A percentile compares a stretch with the other conserved stretches of the same genome.
phyloP scores from a whole-genome alignment of 2,888 invertebrate genomes.

The Terebella lapidaria region DNA sequence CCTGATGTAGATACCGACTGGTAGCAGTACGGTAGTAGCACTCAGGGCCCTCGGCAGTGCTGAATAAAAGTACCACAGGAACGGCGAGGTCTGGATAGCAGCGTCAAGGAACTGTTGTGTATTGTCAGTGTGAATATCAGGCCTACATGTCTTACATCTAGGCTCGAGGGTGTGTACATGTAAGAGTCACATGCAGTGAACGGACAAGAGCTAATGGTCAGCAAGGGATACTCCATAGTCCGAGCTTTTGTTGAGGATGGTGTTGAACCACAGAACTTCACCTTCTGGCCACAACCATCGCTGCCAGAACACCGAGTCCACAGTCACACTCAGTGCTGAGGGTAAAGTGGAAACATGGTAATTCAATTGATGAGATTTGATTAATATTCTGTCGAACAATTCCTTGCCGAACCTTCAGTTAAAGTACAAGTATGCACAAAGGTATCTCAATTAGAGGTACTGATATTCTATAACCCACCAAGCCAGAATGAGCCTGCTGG shows the following conservation, averaged over 20 bases:
- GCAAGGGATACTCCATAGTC: conserved; percentile 94
- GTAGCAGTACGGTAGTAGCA: conserved; percentile 69
- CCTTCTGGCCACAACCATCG: conserved; percentile 91
- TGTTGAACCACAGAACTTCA: conserved; percentile 94
- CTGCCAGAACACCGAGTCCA: conserved; percentile 93
- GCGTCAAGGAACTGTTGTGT: conserved; percentile 7
- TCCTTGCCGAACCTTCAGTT: too few relatives aligned
- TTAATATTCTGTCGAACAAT: too few relatives aligned
- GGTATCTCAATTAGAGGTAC: too few relatives aligned
- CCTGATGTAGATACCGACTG: conserved; percentile 59
- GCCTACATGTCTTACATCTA: too few relatives aligned
- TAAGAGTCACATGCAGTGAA: too few relatives aligned
- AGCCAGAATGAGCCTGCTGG: conserved; percentile 47
- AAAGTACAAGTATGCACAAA: too few relatives aligned
- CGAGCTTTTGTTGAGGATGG: conserved; percentile 86
- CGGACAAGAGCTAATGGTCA: too few relatives aligned
- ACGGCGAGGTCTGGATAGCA: conserved; percentile 61
- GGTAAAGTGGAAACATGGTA: conserved; percentile 3
- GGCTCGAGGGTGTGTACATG: too few relatives aligned
- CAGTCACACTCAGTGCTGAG: conserved; percentile 39
- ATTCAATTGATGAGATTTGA: too few relatives aligned
- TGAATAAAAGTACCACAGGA: conserved; percentile 97
- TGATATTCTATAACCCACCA: too few relatives aligned
- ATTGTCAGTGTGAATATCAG: background rate
- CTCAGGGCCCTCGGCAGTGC: conserved; percentile 89